Conservation (phyloP, 2,113 vertebrate genomes). For the Calidris pugnax region DNA sequence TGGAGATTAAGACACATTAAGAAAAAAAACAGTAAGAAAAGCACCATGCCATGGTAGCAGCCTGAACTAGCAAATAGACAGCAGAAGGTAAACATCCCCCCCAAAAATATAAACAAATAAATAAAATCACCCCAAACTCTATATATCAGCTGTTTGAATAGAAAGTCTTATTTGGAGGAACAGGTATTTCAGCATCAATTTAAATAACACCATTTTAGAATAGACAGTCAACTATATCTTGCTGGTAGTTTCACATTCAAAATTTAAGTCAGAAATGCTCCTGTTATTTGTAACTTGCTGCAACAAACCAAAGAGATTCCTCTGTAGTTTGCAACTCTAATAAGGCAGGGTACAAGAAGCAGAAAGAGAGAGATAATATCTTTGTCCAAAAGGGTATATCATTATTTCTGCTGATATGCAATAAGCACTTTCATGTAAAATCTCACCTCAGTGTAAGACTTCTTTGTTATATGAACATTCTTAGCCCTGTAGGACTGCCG, state of each 20-base stretch:
- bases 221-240: neutral
- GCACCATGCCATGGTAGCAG: neutral
- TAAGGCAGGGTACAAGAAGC: neutral
- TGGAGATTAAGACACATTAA: constrained; percentile 15
- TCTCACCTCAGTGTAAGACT: constrained; percentile 94
- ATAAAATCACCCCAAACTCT: neutral
- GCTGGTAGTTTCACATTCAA: neutral
- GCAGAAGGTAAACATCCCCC: neutral
- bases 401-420: neutral
- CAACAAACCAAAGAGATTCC: neutral
- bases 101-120: neutral
- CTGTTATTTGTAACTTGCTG: neutral
- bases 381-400: neutral
- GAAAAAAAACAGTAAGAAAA: neutral
- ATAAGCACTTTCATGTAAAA: neutral
- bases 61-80: neutral
- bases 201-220: neutral
- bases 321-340: neutral
- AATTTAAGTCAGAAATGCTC: neutral
- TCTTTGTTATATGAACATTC: constrained; percentile 98
- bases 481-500: constrained; percentile 96
- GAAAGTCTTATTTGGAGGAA: neutral
- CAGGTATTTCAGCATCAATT: neutral
- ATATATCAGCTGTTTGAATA: neutral
- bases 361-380: neutral